phyloP scores from a whole-genome alignment of 2,888 invertebrate genomes.

The Aphidius colemani region DNA sequence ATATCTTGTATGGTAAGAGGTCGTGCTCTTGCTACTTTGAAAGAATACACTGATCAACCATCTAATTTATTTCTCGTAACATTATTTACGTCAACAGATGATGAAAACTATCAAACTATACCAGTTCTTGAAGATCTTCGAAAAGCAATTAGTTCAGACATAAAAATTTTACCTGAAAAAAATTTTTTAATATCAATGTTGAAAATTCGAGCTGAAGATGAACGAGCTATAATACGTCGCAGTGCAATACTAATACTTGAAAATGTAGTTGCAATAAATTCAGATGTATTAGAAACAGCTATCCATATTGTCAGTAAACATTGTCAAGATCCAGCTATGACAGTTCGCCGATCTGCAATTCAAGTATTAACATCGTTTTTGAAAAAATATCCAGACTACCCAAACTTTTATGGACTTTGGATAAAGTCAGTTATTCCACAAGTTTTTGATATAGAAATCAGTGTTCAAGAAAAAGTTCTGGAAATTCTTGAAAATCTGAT shows the following conservation, averaged over 20 bases:
- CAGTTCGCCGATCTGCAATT: constrained; percentile 62
- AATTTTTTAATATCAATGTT: constrained; percentile 56
- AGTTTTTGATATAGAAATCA: constrained; percentile 64
- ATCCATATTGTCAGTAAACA: constrained; percentile 43
- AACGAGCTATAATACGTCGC: constrained; percentile 63
- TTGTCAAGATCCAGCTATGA: constrained; percentile 62
- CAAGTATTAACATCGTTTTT: constrained; percentile 63
- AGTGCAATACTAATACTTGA: constrained; percentile 48
- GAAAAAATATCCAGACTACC: constrained; percentile 55
- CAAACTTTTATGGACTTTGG: constrained; percentile 58
- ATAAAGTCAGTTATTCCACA: constrained; percentile 62
- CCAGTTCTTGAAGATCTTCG: constrained; percentile 40
- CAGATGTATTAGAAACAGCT: constrained; percentile 35
- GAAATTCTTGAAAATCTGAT: constrained; percentile 59
- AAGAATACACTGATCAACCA: constrained; percentile 60
- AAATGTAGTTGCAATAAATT: constrained; percentile 42
- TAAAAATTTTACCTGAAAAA: constrained; percentile 50
- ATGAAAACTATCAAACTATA: constrained; percentile 36
- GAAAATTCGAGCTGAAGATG: constrained; percentile 60
- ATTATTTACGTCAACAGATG: constrained; percentile 36
- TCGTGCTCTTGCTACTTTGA: constrained; percentile 66
- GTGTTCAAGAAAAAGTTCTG: constrained; percentile 65
- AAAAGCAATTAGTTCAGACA: constrained; percentile 36
- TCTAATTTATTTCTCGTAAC: constrained; percentile 28
- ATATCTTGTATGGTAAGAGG: constrained; percentile 66